phyloP scores from a whole-genome alignment of 2,113 vertebrate genomes.

The Mirza zaza region DNA sequence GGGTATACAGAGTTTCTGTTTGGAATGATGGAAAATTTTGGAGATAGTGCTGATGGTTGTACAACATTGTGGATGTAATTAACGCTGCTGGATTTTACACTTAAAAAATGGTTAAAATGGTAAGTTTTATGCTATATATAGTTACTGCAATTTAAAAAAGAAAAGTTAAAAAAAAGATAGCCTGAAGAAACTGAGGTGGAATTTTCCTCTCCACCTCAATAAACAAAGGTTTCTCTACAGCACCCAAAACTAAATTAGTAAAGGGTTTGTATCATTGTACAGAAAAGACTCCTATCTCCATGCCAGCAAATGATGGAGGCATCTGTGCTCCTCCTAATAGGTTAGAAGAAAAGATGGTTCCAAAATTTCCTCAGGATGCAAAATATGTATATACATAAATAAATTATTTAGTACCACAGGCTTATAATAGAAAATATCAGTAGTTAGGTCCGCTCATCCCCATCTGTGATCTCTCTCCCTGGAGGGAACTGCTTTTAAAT shows the following conservation, averaged over 20 bases:
- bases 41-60: background rate
- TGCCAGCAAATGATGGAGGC: background rate
- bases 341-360: background rate
- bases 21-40: background rate
- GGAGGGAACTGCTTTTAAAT: background rate
- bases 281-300: background rate
- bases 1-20: background rate
- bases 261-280: background rate
- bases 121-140: background rate
- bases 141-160: background rate
- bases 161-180: background rate
- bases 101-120: background rate
- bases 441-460: background rate
- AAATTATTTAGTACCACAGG: background rate
- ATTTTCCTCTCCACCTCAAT: background rate
- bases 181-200: background rate
- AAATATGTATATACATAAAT: background rate
- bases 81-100: background rate
- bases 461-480: background rate
- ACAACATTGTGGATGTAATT: background rate
- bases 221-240: background rate
- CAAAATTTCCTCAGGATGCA: background rate
- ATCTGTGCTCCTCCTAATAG: background rate
- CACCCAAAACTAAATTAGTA: background rate
- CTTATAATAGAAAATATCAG: background rate